A percentile compares a stretch with the other conserved stretches of the same genome.
These are phyloP conservation scores for Amphipyra berbera DNA, from an alignment of 2,888 invertebrate species.

Conservation along the genomic window DNA sequence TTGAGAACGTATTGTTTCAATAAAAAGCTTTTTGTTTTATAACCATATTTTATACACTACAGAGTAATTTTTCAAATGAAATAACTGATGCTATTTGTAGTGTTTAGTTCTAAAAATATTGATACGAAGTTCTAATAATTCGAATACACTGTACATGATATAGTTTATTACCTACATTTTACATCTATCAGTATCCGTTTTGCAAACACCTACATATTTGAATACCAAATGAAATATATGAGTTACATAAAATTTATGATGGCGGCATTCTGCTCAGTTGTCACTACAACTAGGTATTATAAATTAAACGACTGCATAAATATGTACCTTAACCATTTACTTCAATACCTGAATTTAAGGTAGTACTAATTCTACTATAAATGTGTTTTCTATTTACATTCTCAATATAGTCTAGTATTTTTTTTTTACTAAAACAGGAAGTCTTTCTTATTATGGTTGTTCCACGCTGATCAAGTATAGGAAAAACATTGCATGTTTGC, in stretches of 20 bases:
- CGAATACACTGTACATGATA: slow-evolving; percentile 25
- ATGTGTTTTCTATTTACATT: slow-evolving; percentile 19
- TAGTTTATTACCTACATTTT: slow-evolving; percentile 36
- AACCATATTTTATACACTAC: slow-evolving; percentile 25
- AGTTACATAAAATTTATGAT: slow-evolving; percentile 54
- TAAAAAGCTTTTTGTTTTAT: slow-evolving; percentile 46
- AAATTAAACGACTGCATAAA: slow-evolving; percentile 53
- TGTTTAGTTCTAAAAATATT: slow-evolving; percentile 27
- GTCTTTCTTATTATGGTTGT: slow-evolving; percentile 16
- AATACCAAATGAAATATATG: slow-evolving; percentile 60
- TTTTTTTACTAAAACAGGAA: slow-evolving; percentile 42
- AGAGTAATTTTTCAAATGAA: slow-evolving; percentile 18
- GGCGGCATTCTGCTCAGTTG: slow-evolving; percentile 53
- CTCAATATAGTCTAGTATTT: slow-evolving; percentile 6
- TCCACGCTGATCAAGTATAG: slow-evolving; percentile 19
- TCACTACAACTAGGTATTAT: slow-evolving; percentile 54
- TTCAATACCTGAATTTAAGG: slow-evolving; percentile 31
- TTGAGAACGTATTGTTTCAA: slow-evolving; percentile 44
- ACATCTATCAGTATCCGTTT: slow-evolving; percentile 55
- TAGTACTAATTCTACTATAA: neutral
- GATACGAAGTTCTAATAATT: slow-evolving; percentile 1
- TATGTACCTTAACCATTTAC: slow-evolving; percentile 42
- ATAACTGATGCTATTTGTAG: slow-evolving; percentile 9
- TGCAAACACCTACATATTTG: slow-evolving; percentile 54
- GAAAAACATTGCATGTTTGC: slow-evolving; percentile 49